Base-by-base conservation (phyloP, 2,113 vertebrate genomes). In the Caranx melampygus region DNA sequence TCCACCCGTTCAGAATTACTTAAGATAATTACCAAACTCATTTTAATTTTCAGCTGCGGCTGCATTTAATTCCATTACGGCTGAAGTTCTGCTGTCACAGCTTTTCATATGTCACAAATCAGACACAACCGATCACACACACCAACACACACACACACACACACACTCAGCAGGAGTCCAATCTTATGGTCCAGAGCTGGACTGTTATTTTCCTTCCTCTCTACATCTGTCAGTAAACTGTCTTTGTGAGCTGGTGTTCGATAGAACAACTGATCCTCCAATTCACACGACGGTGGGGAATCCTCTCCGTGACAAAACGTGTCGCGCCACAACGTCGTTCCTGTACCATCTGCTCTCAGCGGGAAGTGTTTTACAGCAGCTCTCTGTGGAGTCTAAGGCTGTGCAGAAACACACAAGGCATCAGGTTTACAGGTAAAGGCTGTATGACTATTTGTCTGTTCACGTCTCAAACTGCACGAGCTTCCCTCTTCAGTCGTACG, bases 271-370 rank as follows among this genome's bases (percentile, higher is more conserved):
- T 8, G 58, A 72, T 70, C 12, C 61, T 84, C 18, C n/a, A 18
- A 18, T 35, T 81, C 78, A 72, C 72, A 42, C 69, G 75, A 33
- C 78, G 61, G 81, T 47, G 40, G 76, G 76, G 64, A 78, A 42
- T 73, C 71, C 37, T 68, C 47, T 59, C 67, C 74, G 26, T 26
- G 26, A 26, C 45, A 54, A 35, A 81, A 62, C 18, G 44, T 58
- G 13, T 78, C 33, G 51, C 35, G 61, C 35, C 21, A 62, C 66
- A 74, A 16, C 40, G 42, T 63, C 63, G 44, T n/a, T 75, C 68
- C 15, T 45, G 20, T 54, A 31, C 82, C 88, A 82, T 88, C 82
- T 87, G 80, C 49, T 84, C 47, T 59, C 79, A 85, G 6, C 70
- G 58, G 82, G 59, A 49, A 2, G 59, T 34, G 31, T 75, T 72